Conservation (phyloP, 1,140 invertebrate species). For the Heliothis virescens region DNA sequence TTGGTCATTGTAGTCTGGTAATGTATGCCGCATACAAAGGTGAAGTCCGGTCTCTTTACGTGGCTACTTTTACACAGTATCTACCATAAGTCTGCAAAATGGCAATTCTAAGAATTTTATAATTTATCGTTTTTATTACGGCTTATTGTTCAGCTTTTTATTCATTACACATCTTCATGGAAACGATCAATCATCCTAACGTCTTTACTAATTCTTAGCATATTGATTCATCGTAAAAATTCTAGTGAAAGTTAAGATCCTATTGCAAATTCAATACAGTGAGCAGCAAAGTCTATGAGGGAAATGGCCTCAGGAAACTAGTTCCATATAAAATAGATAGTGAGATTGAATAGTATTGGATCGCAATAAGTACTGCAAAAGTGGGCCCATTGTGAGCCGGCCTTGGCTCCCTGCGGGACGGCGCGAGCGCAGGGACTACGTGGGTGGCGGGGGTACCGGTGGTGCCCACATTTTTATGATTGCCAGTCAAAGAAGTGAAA, state of each 20-base stretch:
- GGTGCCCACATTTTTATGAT: slow-evolving; percentile 50
- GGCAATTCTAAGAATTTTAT: neutral
- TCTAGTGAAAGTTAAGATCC: slow-evolving; percentile 45
- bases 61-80: slow-evolving; percentile 20
- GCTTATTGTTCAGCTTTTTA: neutral
- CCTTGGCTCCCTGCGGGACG: slow-evolving; percentile 71
- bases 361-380: slow-evolving; percentile 77
- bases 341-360: slow-evolving; percentile 78
- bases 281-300: slow-evolving; percentile 42
- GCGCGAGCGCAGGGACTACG: slow-evolving; percentile 59
- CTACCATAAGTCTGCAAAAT: neutral
- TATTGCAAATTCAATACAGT: slow-evolving; percentile 52
- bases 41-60: slow-evolving; percentile 6
- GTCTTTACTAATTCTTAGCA: neutral
- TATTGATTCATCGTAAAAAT: slow-evolving; percentile 12
- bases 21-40: slow-evolving; percentile 35
- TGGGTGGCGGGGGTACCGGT: slow-evolving; percentile 63
- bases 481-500: slow-evolving; percentile 36
- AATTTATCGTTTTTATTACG: slow-evolving; percentile 9
- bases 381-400: slow-evolving; percentile 72
- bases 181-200: neutral
- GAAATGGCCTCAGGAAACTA: slow-evolving; percentile 77
- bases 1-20: slow-evolving; percentile 45
- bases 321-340: slow-evolving; percentile 79
- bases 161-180: neutral